These are phyloP conservation scores for Dicroscelio sp. DNA, from an alignment of 2,888 invertebrate species.

Conservation along the genomic window DNA sequence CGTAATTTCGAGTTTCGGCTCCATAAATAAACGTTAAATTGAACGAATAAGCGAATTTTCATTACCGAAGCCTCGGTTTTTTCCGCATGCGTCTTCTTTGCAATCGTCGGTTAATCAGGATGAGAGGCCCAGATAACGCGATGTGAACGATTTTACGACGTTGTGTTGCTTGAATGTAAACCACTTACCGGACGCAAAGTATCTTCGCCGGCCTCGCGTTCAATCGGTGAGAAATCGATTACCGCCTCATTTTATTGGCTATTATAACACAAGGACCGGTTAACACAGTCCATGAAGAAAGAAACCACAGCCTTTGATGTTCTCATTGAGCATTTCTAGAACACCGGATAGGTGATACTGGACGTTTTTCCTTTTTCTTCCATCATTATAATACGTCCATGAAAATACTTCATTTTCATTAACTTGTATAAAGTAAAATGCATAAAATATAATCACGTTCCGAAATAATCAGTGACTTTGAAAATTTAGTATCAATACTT, in stretches of 20 bases:
- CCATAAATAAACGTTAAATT: conserved; percentile 51
- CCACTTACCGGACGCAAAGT: conserved; percentile 89
- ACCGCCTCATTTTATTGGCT: conserved; percentile 89
- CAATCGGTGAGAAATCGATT: conserved; percentile 90
- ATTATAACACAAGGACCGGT: conserved; percentile 88
- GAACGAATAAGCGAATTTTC: conserved; percentile 46
- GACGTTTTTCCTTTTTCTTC: conserved; percentile 52
- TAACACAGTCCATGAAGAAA: conserved; percentile 83
- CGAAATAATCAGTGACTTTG: no score
- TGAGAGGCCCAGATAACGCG: conserved; percentile 83
- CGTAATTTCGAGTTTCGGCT: conserved; percentile 33
- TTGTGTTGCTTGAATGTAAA: conserved; percentile 86
- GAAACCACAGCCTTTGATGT: conserved; percentile 74
- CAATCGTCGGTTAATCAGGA: conserved; percentile 79
- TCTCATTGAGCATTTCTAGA: conserved; percentile 72
- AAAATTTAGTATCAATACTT: no score
- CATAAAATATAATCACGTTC: background rate
- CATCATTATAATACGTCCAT: background rate
- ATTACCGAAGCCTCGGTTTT: conserved; percentile 19
- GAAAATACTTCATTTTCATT: conserved; percentile 44
- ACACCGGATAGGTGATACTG: conserved; percentile 64
- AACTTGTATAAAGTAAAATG: conserved; percentile 18
- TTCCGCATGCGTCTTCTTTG: conserved; percentile 31
- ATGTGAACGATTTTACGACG: conserved; percentile 88
- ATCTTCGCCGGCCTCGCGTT: conserved; percentile 85